Evolutionary conservation across 2,113 vertebrate species (phyloP).

Genomic region (Aythya baeri): DNA sequence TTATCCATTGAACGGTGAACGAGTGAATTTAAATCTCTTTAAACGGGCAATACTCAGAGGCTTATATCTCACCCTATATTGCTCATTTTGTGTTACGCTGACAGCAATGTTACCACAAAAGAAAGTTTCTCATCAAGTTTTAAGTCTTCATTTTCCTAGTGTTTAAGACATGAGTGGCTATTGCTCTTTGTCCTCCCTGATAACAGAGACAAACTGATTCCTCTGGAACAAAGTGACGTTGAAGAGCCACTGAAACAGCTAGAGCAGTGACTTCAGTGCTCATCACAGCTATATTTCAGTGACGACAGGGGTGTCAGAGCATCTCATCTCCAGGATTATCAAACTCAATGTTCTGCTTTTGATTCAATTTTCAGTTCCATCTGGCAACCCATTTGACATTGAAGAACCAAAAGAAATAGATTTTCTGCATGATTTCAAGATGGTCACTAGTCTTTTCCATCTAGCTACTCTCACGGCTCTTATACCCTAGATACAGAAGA

Average conservation of each 20-base stretch:
- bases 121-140: neutral
- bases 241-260: neutral
- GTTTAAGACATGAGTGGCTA: neutral
- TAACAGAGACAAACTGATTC: neutral
- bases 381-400: neutral
- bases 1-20: neutral
- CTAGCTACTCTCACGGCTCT: neutral
- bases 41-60: neutral
- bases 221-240: rapidly evolving
- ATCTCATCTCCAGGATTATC: neutral
- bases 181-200: neutral
- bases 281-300: neutral
- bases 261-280: neutral
- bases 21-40: neutral
- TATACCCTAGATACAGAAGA: neutral
- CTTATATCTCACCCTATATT: neutral
- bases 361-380: constrained; percentile 7
- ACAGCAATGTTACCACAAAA: neutral
- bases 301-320: neutral
- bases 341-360: neutral
- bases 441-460: neutral
- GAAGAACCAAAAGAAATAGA: neutral
- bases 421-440: constrained; percentile 7
- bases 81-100: neutral
- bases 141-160: neutral